Base-by-base conservation (phyloP, 2,888 invertebrate species). In the Bembecia ichneumoniformis region DNA sequence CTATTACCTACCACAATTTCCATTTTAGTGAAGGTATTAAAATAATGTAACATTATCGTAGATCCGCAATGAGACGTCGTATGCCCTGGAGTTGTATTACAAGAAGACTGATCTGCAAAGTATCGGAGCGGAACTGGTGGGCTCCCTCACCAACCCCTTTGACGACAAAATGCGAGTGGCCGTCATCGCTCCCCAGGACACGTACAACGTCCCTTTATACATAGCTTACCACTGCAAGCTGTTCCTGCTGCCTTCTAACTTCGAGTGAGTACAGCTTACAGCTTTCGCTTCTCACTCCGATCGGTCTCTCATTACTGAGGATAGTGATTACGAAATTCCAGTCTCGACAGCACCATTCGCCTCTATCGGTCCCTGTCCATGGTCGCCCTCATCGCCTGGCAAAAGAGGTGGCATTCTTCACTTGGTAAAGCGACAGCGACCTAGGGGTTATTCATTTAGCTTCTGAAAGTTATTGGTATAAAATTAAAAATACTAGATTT, bases 181-280 rank as follows among this genome's bases (percentile, higher is more conserved):
- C 0, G 91, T 93, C 17, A 80, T 96, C 15, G 92, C 93, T 50
- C 92, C 94, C 0, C 91, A 92, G 58, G 92, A 93, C 61, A 89
- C 89, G 0, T 94, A 91, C 71, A 91, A 92, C 60, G 90, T 95
- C 20, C 95, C 96, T 1, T 79, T 95, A 43, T 91, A 91, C 63
- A 90, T 95, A 48, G 94, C 95, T 1, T 95, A 94, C 64, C 94
- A 95, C 66, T 94, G 94, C 75, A 91, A 92, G 57, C 80, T 96
- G 49, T 92, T 91, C 70, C 76, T 94, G 40, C 88, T 92, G 64
- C 95, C 95, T 3, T 90, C 92, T 3, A 91, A 93, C 64, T 89
- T 91, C 46, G 92, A 91, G 93, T 94, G 69, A 90, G 91, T 87
- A 48, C n/a, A n/a, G 15, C n/a, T 47, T 11, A 35, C 10, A 15